Evolutionary conservation across 2,797 vertebrate species (phyloP).

Genomic region (Delichon dasypus): DNA sequence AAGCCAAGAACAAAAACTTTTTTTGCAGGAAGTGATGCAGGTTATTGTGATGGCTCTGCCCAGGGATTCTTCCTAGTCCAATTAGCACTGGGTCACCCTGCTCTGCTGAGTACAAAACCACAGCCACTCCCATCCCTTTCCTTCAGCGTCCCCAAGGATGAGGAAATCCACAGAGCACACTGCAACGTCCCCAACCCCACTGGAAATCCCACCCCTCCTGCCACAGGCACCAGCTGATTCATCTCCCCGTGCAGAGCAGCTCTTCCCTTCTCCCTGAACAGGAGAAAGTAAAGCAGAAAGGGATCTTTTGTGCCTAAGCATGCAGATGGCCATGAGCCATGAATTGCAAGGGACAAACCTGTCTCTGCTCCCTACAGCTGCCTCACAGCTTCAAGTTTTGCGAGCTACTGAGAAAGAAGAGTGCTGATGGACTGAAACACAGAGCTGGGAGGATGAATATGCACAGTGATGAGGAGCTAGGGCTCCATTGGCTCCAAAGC

Average conservation of each 20-base stretch:
- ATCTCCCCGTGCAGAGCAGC: rapidly evolving
- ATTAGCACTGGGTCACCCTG: background rate
- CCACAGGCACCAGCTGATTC: rapidly evolving
- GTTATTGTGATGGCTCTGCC: background rate
- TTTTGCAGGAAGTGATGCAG: background rate
- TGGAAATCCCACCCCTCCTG: background rate
- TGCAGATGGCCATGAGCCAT: rapidly evolving
- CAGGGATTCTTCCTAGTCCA: background rate
- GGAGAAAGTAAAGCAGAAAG: background rate
- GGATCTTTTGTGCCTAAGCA: rapidly evolving
- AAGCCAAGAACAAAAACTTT: background rate
- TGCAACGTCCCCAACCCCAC: background rate
- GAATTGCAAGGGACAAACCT: background rate
- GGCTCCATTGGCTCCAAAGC: rapidly evolving
- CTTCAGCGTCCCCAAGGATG: background rate
- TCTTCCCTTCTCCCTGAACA: background rate
- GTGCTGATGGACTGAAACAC: background rate
- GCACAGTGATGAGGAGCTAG: background rate
- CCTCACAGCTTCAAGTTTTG: background rate
- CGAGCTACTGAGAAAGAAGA: background rate
- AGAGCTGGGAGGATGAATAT: background rate
- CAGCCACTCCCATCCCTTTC: background rate
- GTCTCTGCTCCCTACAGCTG: background rate
- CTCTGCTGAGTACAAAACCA: background rate
- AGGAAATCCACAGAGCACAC: background rate